Evolutionary conservation across 1,140 invertebrate species (phyloP), one percentile per base, ranked within the genome.

Genomic region (Orchestia grillus): DNA sequence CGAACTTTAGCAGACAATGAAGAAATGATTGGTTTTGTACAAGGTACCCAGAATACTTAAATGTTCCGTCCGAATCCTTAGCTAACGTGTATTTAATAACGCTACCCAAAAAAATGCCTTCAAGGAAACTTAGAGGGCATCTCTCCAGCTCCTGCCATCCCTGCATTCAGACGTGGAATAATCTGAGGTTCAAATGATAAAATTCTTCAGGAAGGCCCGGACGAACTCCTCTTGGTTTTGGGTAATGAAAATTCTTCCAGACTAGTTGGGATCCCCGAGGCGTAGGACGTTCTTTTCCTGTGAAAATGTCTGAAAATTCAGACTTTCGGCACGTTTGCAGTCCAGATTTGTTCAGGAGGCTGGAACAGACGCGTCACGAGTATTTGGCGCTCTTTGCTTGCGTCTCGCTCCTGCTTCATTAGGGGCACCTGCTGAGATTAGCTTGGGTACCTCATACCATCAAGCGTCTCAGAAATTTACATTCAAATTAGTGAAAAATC

Each of bases 171-270:
- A 90, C 23, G 43, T 40, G 8, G 92, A 94, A 94, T 94, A 94
- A 94, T 94, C 92, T 44, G 41, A 42, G 92, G 43, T 94, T 94
- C 43, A 94, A 94, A 94, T 94, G 92, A 94, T 94, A 94, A 94
- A 94, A 94, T 94, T 94, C 92, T 45, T 94, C 43, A 44, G 92
- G 92, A 94, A 47, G 92, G 36, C 62, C 62, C 28, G 19, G 62
- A 77, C 92, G 92, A 94, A 94, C 40, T 44, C 44, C 43, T 47
- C 92, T 94, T 94, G 43, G 92, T 94, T 94, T 44, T 40, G 8
- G 92, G 92, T 94, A 94, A 94, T 94, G 92, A 94, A 94, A 94
- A 94, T 94, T 94, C 92, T 94, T 94, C 92, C 92, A 94, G 92
- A 94, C 47, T 94, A 94, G 92, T 94, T 94, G 43, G 92, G 44